Base-by-base conservation (phyloP, 2,888 invertebrate species). In the Athrips mouffetella region DNA sequence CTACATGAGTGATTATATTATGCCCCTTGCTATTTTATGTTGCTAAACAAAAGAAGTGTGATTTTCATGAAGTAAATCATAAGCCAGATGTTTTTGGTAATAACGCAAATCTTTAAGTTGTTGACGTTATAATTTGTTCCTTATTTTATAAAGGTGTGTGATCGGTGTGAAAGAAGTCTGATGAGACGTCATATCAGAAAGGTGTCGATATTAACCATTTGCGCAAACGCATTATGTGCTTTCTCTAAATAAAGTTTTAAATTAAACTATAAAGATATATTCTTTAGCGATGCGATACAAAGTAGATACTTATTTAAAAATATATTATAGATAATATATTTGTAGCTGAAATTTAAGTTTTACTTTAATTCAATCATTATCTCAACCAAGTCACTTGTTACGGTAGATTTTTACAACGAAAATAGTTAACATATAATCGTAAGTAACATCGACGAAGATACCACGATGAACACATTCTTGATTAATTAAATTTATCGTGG, bases 331-430 rank as follows among this genome's bases (percentile, higher is more conserved):
- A 37, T 11, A 2, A 35, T 45, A 45, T 2, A 15, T 23, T 15
- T 59, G 67, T 75, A 76, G 70, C 57, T 60, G 49, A 66, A 62
- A 62, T 60, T 63, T 65, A 51, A 31, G 6, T 31, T 27, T 45
- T 37, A 47, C 20, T 13, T 49, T 51, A 10, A 37, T 29, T 37
- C 44, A 39, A 16, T 39, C 30, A 39, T 45, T 10, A 30, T 47
- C n/a, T 47, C 52, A 54, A 53, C 48, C 60, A 51, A 72, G 66
- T 53, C 71, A 77, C 70, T 80, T 79, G 81, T 84, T 80, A 80
- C 70, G 58, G 78, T 81, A 81, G 80, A 80, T 81, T 82, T n/a
- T 81, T 84, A 84, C 84, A 85, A 85, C 84, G 84, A 85, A 85
- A 76, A 72, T 77, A 78, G 71, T 63, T 75, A 75, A 58, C 33